These are phyloP conservation scores for Lingula anatina DNA, from an alignment of 2,888 invertebrate genomes.

Conservation along the genomic window DNA sequence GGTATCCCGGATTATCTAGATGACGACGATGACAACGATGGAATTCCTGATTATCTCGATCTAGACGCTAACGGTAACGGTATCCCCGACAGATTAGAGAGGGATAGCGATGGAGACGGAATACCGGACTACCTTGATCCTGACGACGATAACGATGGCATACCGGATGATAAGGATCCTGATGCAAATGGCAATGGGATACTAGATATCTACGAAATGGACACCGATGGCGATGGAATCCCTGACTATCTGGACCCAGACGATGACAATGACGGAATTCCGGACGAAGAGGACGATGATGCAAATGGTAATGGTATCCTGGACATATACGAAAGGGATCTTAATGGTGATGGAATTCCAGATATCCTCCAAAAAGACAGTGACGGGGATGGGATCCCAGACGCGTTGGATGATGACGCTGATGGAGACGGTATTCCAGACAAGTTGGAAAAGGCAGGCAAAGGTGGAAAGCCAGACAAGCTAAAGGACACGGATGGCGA, in stretches of 20 bases:
- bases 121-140: slow-evolving; percentile 24
- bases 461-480: slow-evolving; percentile 13
- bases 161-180: slow-evolving; percentile 21
- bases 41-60: slow-evolving; percentile 9
- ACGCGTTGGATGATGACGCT: slow-evolving; percentile 16
- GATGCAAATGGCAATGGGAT: slow-evolving; percentile 12
- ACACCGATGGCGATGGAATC: slow-evolving; percentile 42
- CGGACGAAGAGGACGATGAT: slow-evolving; percentile 34
- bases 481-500: too few relatives aligned
- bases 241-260: slow-evolving; percentile 36
- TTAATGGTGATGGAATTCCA: slow-evolving; percentile 32
- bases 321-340: slow-evolving; percentile 22
- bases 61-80: slow-evolving; percentile 18
- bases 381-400: slow-evolving; percentile 41
- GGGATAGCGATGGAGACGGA: slow-evolving; percentile 7
- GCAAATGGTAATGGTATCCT: slow-evolving; percentile 35
- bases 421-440: slow-evolving; percentile 24
- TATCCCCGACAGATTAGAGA: slow-evolving; percentile 3
- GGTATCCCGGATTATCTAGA: slow-evolving; percentile 15
- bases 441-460: slow-evolving; percentile 16
- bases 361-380: slow-evolving; percentile 27
- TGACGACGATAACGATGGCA: slow-evolving; percentile 26
- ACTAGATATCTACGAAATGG: slow-evolving; percentile 18
- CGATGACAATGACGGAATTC: slow-evolving; percentile 35
- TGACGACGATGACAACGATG: slow-evolving; percentile 12